phyloP scores from a whole-genome alignment of 1,140 invertebrate genomes.

The Magallana angulata region DNA sequence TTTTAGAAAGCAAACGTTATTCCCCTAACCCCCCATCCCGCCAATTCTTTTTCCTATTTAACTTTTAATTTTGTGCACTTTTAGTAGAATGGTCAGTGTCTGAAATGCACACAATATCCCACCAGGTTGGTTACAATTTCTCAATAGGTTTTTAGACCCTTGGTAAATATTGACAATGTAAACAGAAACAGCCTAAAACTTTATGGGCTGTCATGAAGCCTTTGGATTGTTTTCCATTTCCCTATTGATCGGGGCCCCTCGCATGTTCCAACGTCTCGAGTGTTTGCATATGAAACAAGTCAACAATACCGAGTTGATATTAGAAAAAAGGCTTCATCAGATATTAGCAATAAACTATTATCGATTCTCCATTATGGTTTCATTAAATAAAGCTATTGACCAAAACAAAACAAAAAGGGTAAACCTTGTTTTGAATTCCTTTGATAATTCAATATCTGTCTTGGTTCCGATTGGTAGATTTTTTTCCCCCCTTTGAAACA shows the following conservation, averaged over 20 bases:
- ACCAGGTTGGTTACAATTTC: constrained; percentile 17
- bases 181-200: constrained; percentile 48
- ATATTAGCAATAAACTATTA: constrained; percentile 58
- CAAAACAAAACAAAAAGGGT: constrained; percentile 47
- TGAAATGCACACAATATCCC: constrained; percentile 20
- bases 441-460: constrained; percentile 38
- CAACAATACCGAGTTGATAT: constrained; percentile 53
- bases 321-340: constrained; percentile 49
- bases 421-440: constrained; percentile 34
- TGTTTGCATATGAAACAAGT: constrained; percentile 52
- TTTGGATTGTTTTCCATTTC: constrained; percentile 49
- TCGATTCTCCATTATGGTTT: constrained; percentile 59
- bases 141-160: constrained; percentile 20
- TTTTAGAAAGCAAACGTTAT: no score
- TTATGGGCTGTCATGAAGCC: constrained; percentile 51
- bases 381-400: constrained; percentile 63
- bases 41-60: background rate
- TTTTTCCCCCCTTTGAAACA: background rate
- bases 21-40: background rate
- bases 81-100: constrained; percentile 7
- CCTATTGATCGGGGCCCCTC: constrained; percentile 53
- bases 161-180: constrained; percentile 48
- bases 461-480: constrained; percentile 10
- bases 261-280: constrained; percentile 44
- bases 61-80: constrained; percentile 14